Base-by-base conservation (phyloP, 1,140 invertebrate genomes). In the Drosophila pallidifrons region DNA sequence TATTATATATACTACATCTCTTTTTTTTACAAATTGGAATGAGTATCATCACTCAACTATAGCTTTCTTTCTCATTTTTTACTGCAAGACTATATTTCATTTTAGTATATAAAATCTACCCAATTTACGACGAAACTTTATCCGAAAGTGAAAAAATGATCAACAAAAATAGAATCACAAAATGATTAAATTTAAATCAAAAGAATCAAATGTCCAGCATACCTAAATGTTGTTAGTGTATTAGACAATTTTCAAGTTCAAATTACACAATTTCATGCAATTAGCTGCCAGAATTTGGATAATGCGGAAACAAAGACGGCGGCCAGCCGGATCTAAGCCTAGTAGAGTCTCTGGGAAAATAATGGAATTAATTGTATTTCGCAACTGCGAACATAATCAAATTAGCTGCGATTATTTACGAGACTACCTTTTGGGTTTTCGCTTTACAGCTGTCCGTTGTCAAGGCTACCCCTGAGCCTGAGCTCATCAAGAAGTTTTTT, bases 401-500 rank as follows among this genome's bases (percentile, higher is more conserved):
- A 74, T 74, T 74, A 69, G 32, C 11, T 15, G 65, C 43, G 55
- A 69, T 74, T 74, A 74, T 74, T 54, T 54, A 60, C 51, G 55
- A 10, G 55, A 6, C 8, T 4, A 32, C 1, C 5, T 35, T 60
- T 20, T 60, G 8, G 51, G 45, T 11, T 16, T 60, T 60, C 10
- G 54, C 8, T 35, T 8, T 7, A 49, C 28, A 43, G 41, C n/a
- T 43, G 20, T 8, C 10, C 11, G 13, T 10, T 15, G 35, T 28
- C 47, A 51, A 65, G 69, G 70, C 46, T 54, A 1, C 8, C 8
- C 41, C 20, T 69, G 61, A 46, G 47, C 35, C 28, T 70, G 67
- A 73, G 52, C 54, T 64, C 20, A 8, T 57, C 49, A 16, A 64
- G 49, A 38, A 7, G 20, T 25, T 25, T 25, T 25, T 25, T 25